These are phyloP conservation scores for Alsophila aescularia DNA, from an alignment of 2,888 invertebrate species.

Conservation along the genomic window DNA sequence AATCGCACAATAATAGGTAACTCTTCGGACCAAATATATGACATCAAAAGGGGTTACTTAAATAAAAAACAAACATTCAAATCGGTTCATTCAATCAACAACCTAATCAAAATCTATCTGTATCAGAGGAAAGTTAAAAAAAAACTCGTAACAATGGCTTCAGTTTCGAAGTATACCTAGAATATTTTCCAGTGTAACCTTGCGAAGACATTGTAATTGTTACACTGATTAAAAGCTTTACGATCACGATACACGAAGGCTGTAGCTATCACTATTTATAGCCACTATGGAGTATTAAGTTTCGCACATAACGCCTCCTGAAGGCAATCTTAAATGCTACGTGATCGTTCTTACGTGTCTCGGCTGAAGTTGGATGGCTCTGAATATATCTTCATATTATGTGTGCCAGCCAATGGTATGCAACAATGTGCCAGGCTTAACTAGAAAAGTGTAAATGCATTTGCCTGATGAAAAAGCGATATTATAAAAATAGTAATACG, in stretches of 20 bases:
- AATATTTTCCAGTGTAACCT: constrained; percentile 13
- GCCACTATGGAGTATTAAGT: constrained; percentile 50
- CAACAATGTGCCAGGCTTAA: too few relatives aligned
- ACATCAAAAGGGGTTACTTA: too few relatives aligned
- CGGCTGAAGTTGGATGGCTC: background rate
- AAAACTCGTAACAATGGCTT: too few relatives aligned
- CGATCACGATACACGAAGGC: constrained; percentile 47
- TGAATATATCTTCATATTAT: background rate
- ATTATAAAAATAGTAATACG: too few relatives aligned
- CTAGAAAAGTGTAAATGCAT: too few relatives aligned
- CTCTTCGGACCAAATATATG: too few relatives aligned
- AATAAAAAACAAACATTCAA: too few relatives aligned
- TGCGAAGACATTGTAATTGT: constrained; percentile 57
- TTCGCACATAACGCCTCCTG: constrained; percentile 43
- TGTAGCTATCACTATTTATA: constrained; percentile 55
- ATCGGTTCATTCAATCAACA: too few relatives aligned
- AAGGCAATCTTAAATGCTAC: constrained; percentile 39
- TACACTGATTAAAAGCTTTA: constrained; percentile 63
- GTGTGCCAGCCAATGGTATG: background rate
- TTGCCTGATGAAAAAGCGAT: too few relatives aligned
- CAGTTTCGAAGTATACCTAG: background rate
- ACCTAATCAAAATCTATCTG: too few relatives aligned
- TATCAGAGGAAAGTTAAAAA: too few relatives aligned
- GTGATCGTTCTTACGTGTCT: constrained; percentile 28
- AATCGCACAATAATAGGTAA: too few relatives aligned